These are phyloP conservation scores for Chroicocephalus ridibundus DNA, from an alignment of 2,113 vertebrate species.

Conservation along the genomic window DNA sequence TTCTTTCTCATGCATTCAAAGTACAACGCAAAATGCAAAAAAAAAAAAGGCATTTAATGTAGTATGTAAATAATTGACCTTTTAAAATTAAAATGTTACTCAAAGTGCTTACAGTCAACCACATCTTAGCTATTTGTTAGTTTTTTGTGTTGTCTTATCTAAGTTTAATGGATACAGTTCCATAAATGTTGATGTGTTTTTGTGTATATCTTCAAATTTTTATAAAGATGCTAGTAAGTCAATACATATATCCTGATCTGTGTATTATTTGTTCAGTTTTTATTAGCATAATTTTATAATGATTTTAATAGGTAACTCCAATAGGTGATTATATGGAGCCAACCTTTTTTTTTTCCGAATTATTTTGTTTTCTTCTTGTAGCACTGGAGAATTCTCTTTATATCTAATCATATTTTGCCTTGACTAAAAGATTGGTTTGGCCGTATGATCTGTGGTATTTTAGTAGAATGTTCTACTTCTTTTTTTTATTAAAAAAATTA, in stretches of 20 bases:
- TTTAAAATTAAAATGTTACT: conserved; percentile 69
- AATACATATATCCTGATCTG: conserved; percentile 78
- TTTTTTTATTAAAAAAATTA: not conserved
- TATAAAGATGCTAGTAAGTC: conserved; percentile 88
- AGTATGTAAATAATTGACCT: conserved; percentile 76
- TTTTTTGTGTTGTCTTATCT: conserved; percentile 74
- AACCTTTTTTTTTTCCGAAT: not conserved
- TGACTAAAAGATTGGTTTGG: conserved; percentile 22
- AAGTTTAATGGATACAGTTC: conserved; percentile 71
- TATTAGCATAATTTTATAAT: conserved; percentile 53
- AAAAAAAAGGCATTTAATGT: conserved; percentile 43
- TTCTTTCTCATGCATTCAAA: conserved; percentile 74
- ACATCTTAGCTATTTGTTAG: conserved; percentile 73
- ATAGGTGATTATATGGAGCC: conserved; percentile 71
- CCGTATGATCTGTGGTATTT: conserved; percentile 38
- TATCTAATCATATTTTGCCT: not conserved
- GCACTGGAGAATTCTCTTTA: conserved; percentile 29
- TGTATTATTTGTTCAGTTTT: conserved; percentile 81
- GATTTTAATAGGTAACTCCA: conserved; percentile 18
- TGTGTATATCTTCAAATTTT: conserved; percentile 82
- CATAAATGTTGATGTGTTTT: conserved; percentile 78
- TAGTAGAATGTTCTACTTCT: conserved; percentile 14
- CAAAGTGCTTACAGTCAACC: conserved; percentile 64
- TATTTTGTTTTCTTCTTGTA: conserved; percentile 58
- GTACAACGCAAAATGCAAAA: conserved; percentile 22